Base-by-base conservation (phyloP, 2,113 vertebrate species). In the Osmerus mordax region DNA sequence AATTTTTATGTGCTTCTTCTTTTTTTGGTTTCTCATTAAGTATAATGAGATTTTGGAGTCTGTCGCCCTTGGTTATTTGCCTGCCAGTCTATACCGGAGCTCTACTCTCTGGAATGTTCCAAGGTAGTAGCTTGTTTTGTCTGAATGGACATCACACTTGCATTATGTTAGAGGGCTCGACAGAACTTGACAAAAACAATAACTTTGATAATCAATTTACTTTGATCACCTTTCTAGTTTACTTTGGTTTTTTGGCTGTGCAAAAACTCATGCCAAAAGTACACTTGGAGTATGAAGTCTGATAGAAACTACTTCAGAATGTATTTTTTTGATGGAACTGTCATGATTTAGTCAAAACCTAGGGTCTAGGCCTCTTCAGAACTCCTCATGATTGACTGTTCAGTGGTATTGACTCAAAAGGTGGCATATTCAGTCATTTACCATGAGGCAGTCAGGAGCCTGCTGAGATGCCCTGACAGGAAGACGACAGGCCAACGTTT, bases 31-130 rank as follows among this genome's bases (percentile, higher is more conserved):
- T 78, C 81, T 89, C 85, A 89, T 91, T 92, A 90, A 86, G 72
- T 85, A 88, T 91, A 92, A 92, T 91, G 82, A 78, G 80, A 88
- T 91, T 91, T 91, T 73, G 65, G 84, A 91, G 90, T 87, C 73
- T 91, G 90, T 88, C 91, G 89, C 80, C 83, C 81, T 78, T 72
- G 82, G 84, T 91, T 88, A 90, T 86, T 86, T 86, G 83, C 87
- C 78, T 85, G 87, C 91, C 91, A 91, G 65, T 90, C 81, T 83
- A 73, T 76, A 78, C 70, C 74, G 71, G 71, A 75, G 83, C 78
- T 78, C 78, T 80, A 71, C 76, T 81, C 76, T 74, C 61, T 63
- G 72, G 73, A 71, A 83, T 73, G 76, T 84, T 87, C 68, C 74
- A 75, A 83, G 74, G 76, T 79, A 83, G 87, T 84, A 67, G 78